phyloP scores from a whole-genome alignment of 1,140 invertebrate species.

The Aphelinus certus region DNA sequence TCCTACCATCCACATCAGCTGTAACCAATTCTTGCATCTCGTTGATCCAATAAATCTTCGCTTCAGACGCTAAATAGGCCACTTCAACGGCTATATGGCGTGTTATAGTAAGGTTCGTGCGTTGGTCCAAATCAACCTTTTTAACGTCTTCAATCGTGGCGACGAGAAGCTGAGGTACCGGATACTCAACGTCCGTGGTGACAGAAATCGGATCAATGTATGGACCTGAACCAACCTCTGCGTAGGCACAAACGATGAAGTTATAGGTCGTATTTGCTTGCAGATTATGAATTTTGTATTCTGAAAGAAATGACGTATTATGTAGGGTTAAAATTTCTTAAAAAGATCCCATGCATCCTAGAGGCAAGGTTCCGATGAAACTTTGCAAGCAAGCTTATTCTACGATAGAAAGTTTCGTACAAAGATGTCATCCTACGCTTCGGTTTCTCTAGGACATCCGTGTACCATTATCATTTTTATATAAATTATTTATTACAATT shows the following conservation, averaged over 20 bases:
- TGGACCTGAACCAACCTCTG: constrained; percentile 76
- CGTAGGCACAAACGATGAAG: constrained; percentile 84
- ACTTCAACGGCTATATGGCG: constrained; percentile 74
- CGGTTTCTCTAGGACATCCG: too few relatives aligned
- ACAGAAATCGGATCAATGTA: constrained; percentile 72
- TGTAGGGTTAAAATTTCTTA: too few relatives aligned
- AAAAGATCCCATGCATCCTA: too few relatives aligned
- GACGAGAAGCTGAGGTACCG: constrained; percentile 81
- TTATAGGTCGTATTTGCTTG: constrained; percentile 74
- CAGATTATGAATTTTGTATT: constrained; percentile 71
- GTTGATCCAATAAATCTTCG: constrained; percentile 85
- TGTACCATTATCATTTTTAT: too few relatives aligned
- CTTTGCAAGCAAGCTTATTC: too few relatives aligned
- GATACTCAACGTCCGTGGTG: constrained; percentile 74
- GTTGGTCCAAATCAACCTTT: constrained; percentile 78
- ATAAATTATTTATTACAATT: too few relatives aligned
- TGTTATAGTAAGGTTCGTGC: constrained; percentile 67
- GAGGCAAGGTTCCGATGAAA: too few relatives aligned
- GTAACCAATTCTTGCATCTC: constrained; percentile 80
- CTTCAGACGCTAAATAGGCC: constrained; percentile 73
- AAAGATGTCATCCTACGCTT: too few relatives aligned
- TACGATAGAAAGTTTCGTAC: too few relatives aligned
- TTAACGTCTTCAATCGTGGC: constrained; percentile 76
- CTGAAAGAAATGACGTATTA: constrained; percentile 34
- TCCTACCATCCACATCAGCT: constrained; percentile 68